Conservation (phyloP, 2,888 invertebrate species). For the Caenorhabditis sp. region DNA sequence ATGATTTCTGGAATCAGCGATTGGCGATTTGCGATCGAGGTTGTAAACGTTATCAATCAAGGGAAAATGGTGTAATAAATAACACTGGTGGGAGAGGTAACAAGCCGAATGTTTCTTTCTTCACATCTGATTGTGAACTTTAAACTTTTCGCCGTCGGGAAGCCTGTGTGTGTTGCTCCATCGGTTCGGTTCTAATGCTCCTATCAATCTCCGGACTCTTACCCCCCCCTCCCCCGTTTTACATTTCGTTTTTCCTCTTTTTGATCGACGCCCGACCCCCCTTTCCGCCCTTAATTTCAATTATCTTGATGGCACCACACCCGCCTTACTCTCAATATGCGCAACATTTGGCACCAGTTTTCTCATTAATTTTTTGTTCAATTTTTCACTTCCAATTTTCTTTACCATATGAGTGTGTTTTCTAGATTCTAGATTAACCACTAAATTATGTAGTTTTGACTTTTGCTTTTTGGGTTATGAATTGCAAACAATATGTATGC, state of each 20-base stretch:
- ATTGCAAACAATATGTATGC: too few relatives aligned
- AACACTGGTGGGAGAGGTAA: too few relatives aligned
- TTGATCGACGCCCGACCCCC: constrained; percentile 30
- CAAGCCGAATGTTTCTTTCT: constrained; percentile 14
- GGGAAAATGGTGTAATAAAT: too few relatives aligned
- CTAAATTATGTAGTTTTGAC: neutral
- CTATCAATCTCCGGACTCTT: constrained; percentile 37
- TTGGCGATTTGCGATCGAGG: neutral
- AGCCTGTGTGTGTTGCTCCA: too few relatives aligned
- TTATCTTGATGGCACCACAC: constrained; percentile 48
- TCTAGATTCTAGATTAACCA: too few relatives aligned
- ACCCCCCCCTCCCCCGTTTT: neutral
- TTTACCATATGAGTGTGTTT: neutral
- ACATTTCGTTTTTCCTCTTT: constrained; percentile 7
- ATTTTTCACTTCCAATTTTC: neutral
- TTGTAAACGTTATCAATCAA: neutral
- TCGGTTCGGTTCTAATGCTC: neutral
- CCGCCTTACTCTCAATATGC: neutral
- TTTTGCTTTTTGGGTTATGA: neutral
- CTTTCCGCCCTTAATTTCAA: constrained; percentile 35
- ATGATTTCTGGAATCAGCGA: constrained; percentile 3
- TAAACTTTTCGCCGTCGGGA: constrained; percentile 39
- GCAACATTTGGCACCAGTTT: constrained; percentile 7
- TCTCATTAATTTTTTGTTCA: constrained; percentile 24
- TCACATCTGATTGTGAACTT: constrained; percentile 43